Base-by-base conservation (phyloP, 23 tunicate genomes). In the Ciona savignyi region DNA sequence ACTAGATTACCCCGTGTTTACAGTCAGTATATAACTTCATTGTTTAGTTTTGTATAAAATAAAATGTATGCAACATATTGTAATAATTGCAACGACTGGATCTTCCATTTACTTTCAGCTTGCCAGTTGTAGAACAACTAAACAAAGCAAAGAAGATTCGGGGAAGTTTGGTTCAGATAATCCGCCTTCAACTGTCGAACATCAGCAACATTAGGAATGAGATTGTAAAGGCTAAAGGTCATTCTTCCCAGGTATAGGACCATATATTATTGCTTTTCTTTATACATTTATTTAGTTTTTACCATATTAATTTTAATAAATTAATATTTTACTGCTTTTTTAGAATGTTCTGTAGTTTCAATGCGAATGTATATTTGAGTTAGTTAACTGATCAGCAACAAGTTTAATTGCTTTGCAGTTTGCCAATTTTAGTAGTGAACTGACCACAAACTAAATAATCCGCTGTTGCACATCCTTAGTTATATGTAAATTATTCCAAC, bases 181-280 rank as follows among this genome's bases (percentile, higher is more conserved):
- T 82, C 31, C 62, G 34, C 26, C 80, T 77, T n/a, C 87, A 88
- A 34, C 69, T 88, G 27, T 25, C 81, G 6, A 68, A 88, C 77
- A 34, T 66, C 71, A 35, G 68, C 25, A 31, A 70, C 11, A 66
- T 88, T n/a, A 29, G 27, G 2, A 48, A 34, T 11, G 96, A 88
- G 63, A 35, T 88, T 0, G 30, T 66, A 24, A 88, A 88, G 48
- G 86, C 83, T 28, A 81, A 82, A 56, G 76, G 73, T 25, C 80
- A 88, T 25, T 70, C 77, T 22, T 81, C 96, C 4, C 80, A 82
- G 80, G 96, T 88, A 23, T 19, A 25, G 42, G 19, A 0, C 21
- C 3, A 3, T 74, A 1, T 2, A 21, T 11, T 4, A 67, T 67
- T 32, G 33, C 56, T 60, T 21, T 19, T 24, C 34, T 25, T 73